Conservation (phyloP, 1,140 invertebrate species). For the Chelonus insularis region DNA sequence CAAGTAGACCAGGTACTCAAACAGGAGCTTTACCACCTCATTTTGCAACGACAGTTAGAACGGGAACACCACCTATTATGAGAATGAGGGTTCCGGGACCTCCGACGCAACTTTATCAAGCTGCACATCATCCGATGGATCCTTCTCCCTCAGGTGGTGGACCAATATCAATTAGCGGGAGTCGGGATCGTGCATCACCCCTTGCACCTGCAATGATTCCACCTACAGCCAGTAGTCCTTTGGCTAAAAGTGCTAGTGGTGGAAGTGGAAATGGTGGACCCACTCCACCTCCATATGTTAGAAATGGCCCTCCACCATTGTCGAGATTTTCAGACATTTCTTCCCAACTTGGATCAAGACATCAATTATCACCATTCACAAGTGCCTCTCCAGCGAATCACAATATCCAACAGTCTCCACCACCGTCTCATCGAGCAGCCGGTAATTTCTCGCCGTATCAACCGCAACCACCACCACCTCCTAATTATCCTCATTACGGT, state of each 20-base stretch:
- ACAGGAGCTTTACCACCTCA: constrained; percentile 52
- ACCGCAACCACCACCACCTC: constrained; percentile 56
- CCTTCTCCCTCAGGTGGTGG: constrained; percentile 63
- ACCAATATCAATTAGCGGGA: constrained; percentile 55
- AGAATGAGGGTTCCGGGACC: constrained; percentile 51
- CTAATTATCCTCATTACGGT: constrained; percentile 57
- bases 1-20: constrained; percentile 42
- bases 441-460: constrained; percentile 59
- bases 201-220: constrained; percentile 48
- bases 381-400: constrained; percentile 41
- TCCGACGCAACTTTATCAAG: constrained; percentile 55
- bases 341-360: constrained; percentile 49
- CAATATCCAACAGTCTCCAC: constrained; percentile 52
- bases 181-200: constrained; percentile 52
- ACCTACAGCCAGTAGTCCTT: constrained; percentile 49
- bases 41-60: constrained; percentile 51
- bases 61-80: constrained; percentile 51
- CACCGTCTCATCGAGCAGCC: constrained; percentile 46
- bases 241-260: constrained; percentile 36
- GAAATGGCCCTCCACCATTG: constrained; percentile 40
- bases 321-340: constrained; percentile 43
- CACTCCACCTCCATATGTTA: constrained; percentile 48
- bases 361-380: constrained; percentile 52
- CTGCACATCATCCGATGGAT: constrained; percentile 61
- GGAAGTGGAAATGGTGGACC: constrained; percentile 41